These are phyloP conservation scores for Lucifuga dentata DNA, from an alignment of 2,113 vertebrate species.

Conservation along the genomic window DNA sequence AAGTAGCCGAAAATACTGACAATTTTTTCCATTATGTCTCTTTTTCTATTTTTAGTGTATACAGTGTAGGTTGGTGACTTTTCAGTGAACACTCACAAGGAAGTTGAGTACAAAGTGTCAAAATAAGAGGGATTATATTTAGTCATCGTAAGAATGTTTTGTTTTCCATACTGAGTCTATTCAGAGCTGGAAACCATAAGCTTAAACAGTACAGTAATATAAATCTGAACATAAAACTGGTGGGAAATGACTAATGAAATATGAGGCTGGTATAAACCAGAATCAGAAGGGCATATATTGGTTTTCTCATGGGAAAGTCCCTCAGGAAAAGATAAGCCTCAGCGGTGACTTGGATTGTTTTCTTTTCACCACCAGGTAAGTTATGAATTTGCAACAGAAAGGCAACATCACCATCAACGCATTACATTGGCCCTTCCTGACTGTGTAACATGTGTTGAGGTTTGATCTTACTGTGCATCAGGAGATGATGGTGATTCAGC, in stretches of 20 bases:
- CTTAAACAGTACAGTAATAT: background rate
- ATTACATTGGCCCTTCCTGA: background rate
- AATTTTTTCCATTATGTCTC: slow-evolving; percentile 1
- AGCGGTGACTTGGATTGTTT: too few relatives aligned
- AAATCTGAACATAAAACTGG: background rate
- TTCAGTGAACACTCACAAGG: slow-evolving; percentile 12
- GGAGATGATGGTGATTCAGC: slow-evolving; percentile 13
- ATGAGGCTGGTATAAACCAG: background rate
- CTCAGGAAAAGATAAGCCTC: too few relatives aligned
- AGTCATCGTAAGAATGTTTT: background rate
- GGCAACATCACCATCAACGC: background rate
- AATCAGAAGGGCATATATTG: background rate
- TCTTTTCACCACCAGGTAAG: background rate
- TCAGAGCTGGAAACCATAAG: background rate
- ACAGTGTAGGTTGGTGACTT: slow-evolving; percentile 13
- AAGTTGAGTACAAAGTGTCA: slow-evolving; percentile 8
- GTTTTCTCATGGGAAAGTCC: background rate
- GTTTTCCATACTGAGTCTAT: background rate
- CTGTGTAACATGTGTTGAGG: slow-evolving; percentile 6
- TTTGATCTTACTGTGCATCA: slow-evolving; percentile 16
- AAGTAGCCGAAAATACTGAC: background rate
- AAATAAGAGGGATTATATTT: background rate
- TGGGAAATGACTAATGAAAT: background rate
- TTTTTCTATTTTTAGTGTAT: slow-evolving; percentile 13
- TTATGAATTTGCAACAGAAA: slow-evolving; percentile 2